A percentile compares a stretch with the other conserved stretches of the same genome.
phyloP scores from a whole-genome alignment of 1,140 invertebrate species.

The Marisa cornuarietis region DNA sequence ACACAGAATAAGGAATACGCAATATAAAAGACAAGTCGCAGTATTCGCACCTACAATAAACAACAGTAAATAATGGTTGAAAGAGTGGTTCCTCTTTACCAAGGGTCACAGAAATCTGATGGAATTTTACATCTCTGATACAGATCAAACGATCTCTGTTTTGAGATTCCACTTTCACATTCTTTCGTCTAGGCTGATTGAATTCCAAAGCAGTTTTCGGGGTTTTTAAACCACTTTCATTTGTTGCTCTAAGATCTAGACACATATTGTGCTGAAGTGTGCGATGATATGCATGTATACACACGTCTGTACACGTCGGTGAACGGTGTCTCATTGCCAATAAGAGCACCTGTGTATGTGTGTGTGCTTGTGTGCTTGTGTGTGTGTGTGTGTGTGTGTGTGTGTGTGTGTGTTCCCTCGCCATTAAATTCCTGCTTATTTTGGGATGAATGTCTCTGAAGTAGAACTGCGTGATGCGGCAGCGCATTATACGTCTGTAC shows the following conservation, averaged over 20 bases:
- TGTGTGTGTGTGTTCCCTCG: not conserved
- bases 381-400: constrained; percentile 3
- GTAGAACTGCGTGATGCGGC: not conserved
- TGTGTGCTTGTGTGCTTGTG: too few species aligned
- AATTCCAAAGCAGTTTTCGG: not conserved
- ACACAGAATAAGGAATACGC: too few species aligned
- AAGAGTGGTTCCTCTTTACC: not conserved
- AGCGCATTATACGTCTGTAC: too few species aligned
- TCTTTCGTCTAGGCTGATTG: not conserved
- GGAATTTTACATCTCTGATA: not conserved
- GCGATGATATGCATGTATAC: not conserved
- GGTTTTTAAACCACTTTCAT: not conserved
- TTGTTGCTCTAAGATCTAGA: not conserved
- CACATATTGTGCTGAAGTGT: not conserved
- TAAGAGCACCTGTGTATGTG: not conserved
- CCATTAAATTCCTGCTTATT: not conserved
- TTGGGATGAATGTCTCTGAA: not conserved
- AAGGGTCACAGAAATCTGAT: not conserved
- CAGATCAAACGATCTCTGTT: too few species aligned
- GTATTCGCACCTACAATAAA: not conserved
- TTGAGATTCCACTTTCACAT: not conserved
- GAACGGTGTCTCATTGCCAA: too few species aligned
- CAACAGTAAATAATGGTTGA: not conserved
- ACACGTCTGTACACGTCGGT: not conserved
- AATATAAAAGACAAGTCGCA: not conserved